Evolutionary conservation across 2,113 vertebrate genomes (phyloP), one percentile per base, ranked within the genome.

Genomic region (Condylura cristata): DNA sequence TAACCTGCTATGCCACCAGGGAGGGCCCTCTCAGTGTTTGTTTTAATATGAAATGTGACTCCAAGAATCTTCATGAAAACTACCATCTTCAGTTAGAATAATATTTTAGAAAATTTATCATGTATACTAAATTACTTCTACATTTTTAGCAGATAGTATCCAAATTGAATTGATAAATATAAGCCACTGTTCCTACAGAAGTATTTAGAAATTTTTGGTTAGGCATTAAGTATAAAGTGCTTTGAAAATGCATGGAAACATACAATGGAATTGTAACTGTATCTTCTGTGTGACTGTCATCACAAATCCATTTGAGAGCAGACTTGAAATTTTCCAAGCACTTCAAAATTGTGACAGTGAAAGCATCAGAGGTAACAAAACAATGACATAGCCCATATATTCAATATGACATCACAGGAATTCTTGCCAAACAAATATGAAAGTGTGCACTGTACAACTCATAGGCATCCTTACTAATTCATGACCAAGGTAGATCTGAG

Each of bases 11-110:
- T n/a, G n/a, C n/a, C n/a, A n/a, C n/a, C n/a, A n/a, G n/a, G n/a
- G n/a, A n/a, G n/a, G n/a, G n/a, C n/a, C n/a, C 17, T 39, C 93
- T 89, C 61, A 61, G 76, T 89, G 58, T 92, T 86, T 91, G 28
- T 63, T 95, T 93, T 90, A 82, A 91, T 72, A 75, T 39, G 44
- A 92, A 92, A 32, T 3, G 56, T 61, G 89, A 94, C 74, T 94
- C 51, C 12, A 94, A 70, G 79, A 79, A 95, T 89, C 17, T 75
- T 94, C 95, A 80, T 91, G 70, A 91, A 92, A 86, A 97, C 86
- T 89, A 26, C 48, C 80, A 84, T 89, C 28, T 66, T 93, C 61
- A 74, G 51, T 89, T 83, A 72, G 24, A 95, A 70, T 89, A 74
- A 91, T 86, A 32, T 93, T 94, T 90, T 82, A 82, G 26, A 84